Evolutionary conservation across 2,113 vertebrate genomes (phyloP).

Genomic region (Verasper variegatus): DNA sequence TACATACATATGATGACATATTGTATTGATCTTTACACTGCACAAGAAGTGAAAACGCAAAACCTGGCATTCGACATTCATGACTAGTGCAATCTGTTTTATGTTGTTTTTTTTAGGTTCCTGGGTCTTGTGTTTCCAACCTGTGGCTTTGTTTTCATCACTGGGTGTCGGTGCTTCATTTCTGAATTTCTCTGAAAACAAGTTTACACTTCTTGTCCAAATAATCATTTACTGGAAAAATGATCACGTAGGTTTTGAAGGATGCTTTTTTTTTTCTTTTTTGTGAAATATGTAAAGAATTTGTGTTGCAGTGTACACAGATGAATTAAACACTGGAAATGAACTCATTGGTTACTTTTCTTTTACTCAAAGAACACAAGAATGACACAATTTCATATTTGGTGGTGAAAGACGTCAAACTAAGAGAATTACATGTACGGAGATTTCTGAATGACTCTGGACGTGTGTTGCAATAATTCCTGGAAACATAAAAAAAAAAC

Average conservation of each 20-base stretch:
- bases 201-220: slow-evolving; percentile 46
- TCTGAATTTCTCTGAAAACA: slow-evolving; percentile 30
- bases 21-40: slow-evolving; percentile 14
- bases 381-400: slow-evolving; percentile 9
- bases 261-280: slow-evolving; percentile 55
- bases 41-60: slow-evolving; percentile 16
- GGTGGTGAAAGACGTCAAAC: background rate
- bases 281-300: slow-evolving; percentile 78
- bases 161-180: slow-evolving; percentile 31
- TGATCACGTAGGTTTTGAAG: slow-evolving; percentile 59
- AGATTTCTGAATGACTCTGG: background rate
- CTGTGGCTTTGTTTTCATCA: slow-evolving; percentile 39
- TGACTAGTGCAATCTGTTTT: slow-evolving; percentile 1
- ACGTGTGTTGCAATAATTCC: background rate
- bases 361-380: slow-evolving; percentile 12
- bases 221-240: slow-evolving; percentile 54
- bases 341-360: slow-evolving; percentile 17
- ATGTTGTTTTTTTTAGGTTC: slow-evolving; percentile 7
- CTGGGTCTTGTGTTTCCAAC: slow-evolving; percentile 36
- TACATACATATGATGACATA: slow-evolving; percentile 12
- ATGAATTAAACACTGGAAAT: slow-evolving; percentile 81
- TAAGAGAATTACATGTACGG: background rate
- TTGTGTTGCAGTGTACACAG: slow-evolving; percentile 81
- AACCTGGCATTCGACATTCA: slow-evolving; percentile 19
- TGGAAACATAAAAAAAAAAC: background rate